Evolutionary conservation across 2,113 vertebrate genomes (phyloP), one percentile per base, ranked within the genome.

Genomic region (Melanotaenia duboulayi): DNA sequence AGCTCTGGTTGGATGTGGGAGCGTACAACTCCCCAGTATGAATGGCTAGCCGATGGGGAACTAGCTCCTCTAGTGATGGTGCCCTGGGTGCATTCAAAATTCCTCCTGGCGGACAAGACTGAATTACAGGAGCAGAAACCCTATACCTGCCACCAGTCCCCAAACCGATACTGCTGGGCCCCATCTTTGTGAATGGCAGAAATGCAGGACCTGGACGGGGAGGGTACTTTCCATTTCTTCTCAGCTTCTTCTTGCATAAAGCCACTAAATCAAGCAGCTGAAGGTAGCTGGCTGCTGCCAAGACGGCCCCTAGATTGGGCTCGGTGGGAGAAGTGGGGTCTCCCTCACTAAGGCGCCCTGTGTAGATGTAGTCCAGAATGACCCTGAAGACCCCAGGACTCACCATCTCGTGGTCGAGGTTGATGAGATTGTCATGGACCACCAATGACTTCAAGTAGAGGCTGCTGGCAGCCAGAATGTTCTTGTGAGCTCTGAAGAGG

Each of bases 361-460:
- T 98, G 93, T 99, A 99, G 91, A 99, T 99, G 91, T 99, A 99
- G 93, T 99, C 98, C 87, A 99, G 94, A 91, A 99, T 97, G 85
- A 98, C 95, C 88, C 98, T 94, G 89, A 99, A 99, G 84, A 98
- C 95, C 58, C 95, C 95, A n/a, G 98, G 97, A 94, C 97, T 99
- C 92, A 99, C 97, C 97, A 99, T 99, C 93, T 99, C 98, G 73
- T 99, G 97, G 94, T 99, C 98, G 83, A 99, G 93, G 93, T 98
- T 99, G 89, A 99, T 96, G 90, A 99, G 95, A 93, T 99, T 99
- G 95, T 99, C 98, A 22, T 99, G 98, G 84, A 99, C 97, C 84
- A 99, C 98, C 94, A 99, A 92, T 73, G 97, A 98, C 91, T 99
- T 99, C 93, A 99, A 96, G 95, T 99, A 99, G 90, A 97, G 96